Evolutionary conservation across 2,113 vertebrate species (phyloP).

Genomic region (Psittacus erithacus): DNA sequence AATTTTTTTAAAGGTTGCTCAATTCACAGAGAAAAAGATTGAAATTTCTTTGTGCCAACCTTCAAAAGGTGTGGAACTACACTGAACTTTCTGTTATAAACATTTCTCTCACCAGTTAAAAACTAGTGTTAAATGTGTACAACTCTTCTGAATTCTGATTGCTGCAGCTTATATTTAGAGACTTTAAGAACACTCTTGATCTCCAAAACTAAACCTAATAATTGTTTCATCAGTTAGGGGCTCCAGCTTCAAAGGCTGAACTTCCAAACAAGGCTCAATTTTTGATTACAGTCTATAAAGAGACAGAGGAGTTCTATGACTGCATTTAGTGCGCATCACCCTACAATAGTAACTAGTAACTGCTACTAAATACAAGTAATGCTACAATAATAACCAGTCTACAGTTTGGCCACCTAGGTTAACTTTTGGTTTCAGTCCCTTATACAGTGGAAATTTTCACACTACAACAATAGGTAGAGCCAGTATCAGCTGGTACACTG

Average conservation of each 20-base stretch:
- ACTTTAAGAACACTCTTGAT: neutral
- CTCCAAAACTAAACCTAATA: neutral
- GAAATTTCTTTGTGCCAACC: neutral
- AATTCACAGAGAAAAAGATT: neutral
- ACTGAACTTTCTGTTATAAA: neutral
- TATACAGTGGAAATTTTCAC: neutral
- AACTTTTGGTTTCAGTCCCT: neutral
- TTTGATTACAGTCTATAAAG: neutral
- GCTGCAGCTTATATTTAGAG: neutral
- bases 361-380: neutral
- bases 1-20: slow-evolving; percentile 3
- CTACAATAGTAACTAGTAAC: neutral
- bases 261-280: neutral
- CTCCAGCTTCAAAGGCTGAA: neutral
- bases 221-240: neutral
- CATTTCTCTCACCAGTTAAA: neutral
- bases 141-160: neutral
- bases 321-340: neutral
- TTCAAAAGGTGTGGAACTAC: neutral
- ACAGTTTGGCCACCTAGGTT: neutral
- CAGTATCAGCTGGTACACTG: neutral
- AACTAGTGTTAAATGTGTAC: neutral
- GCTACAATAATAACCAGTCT: neutral
- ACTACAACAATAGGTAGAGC: neutral
- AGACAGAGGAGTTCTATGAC: neutral